Percentiles rank a stretch among this genome's conserved stretches.
phyloP scores from a whole-genome alignment of 2,113 vertebrate species.

The Ivindomyrus marchei region DNA sequence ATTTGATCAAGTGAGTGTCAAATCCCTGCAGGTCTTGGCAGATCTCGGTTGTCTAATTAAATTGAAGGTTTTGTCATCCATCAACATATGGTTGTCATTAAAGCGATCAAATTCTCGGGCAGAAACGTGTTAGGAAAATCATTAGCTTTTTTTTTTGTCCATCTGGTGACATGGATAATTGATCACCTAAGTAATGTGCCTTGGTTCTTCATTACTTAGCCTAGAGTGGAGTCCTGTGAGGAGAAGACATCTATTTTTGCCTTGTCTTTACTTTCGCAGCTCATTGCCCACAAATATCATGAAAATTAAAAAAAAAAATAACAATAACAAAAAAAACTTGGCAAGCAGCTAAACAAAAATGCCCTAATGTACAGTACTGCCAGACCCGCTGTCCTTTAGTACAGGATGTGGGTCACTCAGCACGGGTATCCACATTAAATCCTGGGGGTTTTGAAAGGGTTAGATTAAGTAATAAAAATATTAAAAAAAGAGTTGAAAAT shows the following conservation, averaged over 20 bases:
- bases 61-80: slow-evolving; percentile 48
- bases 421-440: neutral
- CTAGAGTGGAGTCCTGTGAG: slow-evolving; percentile 33
- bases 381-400: neutral
- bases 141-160: slow-evolving; percentile 42
- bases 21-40: slow-evolving; percentile 9
- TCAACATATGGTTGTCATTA: slow-evolving; percentile 61
- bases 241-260: slow-evolving; percentile 27
- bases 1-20: slow-evolving; percentile 25
- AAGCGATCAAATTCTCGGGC: slow-evolving; percentile 53
- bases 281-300: slow-evolving; percentile 36
- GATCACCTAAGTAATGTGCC: slow-evolving; percentile 56
- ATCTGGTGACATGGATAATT: slow-evolving; percentile 66
- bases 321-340: neutral
- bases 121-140: slow-evolving; percentile 50
- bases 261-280: slow-evolving; percentile 41
- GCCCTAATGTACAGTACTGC: neutral
- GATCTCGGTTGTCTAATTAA: slow-evolving; percentile 28
- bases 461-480: neutral
- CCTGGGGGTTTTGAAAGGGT: neutral
- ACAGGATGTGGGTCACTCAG: neutral
- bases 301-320: neutral
- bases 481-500: neutral
- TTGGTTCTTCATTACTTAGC: slow-evolving; percentile 59
- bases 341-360: neutral